Conservation (phyloP, 2,113 vertebrate genomes). For the Lathamus discolor region DNA sequence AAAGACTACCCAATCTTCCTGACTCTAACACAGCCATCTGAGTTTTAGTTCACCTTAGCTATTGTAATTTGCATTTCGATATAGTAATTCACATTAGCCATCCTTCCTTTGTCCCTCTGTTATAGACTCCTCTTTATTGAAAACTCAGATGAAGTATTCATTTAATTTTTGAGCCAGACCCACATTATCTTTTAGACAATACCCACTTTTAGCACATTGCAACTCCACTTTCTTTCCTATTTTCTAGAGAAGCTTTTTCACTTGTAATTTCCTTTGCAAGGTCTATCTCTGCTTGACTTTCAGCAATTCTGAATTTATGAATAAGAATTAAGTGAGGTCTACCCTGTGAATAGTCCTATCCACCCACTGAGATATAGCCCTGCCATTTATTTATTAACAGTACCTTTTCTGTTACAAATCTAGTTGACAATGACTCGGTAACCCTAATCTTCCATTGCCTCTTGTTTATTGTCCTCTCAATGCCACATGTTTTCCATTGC, state of each 20-base stretch:
- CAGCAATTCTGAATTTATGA: slow-evolving; percentile 27
- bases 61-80: slow-evolving; percentile 7
- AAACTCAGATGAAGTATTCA: background rate
- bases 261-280: slow-evolving; percentile 22
- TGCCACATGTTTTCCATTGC: background rate
- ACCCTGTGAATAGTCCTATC: background rate
- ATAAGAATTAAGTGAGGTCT: slow-evolving; percentile 13
- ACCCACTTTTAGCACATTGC: background rate
- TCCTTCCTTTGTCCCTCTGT: background rate
- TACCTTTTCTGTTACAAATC: slow-evolving; percentile 22
- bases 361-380: background rate
- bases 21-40: background rate
- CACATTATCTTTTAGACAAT: background rate
- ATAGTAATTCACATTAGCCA: background rate
- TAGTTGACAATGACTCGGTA: background rate
- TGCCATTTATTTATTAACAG: slow-evolving; percentile 34
- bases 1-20: background rate
- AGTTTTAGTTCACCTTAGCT: background rate
- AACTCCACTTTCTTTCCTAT: background rate
- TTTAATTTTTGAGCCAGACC: background rate
- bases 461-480: slow-evolving; percentile 33
- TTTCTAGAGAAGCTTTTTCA: background rate
- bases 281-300: slow-evolving; percentile 24
- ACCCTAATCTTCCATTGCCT: slow-evolving; percentile 29
- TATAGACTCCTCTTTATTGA: background rate